Evolutionary conservation across 1,140 invertebrate species (phyloP).

Genomic region (Drosophila murphyi): DNA sequence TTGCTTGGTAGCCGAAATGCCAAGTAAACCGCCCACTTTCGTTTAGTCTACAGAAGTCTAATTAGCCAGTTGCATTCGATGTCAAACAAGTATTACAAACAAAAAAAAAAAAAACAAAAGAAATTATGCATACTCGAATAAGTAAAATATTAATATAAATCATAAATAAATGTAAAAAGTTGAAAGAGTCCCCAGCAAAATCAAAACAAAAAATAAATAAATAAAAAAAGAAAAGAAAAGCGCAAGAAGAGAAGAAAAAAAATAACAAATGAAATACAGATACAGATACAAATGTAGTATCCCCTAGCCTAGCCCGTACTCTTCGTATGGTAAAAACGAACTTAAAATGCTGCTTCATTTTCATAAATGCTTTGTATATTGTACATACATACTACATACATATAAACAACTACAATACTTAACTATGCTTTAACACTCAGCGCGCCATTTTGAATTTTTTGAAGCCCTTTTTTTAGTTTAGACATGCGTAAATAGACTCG

Average conservation of each 20-base stretch:
- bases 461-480: constrained; percentile 12
- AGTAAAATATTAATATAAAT: constrained; percentile 57
- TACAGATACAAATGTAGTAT: constrained; percentile 20
- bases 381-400: constrained; percentile 26
- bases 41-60: constrained; percentile 39
- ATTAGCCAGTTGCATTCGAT: constrained; percentile 56
- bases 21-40: constrained; percentile 13
- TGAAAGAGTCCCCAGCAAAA: constrained; percentile 30
- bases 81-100: constrained; percentile 66
- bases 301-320: constrained; percentile 25
- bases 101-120: constrained; percentile 22
- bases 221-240: background rate
- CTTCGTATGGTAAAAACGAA: constrained; percentile 23
- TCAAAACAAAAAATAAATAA: constrained; percentile 6
- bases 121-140: constrained; percentile 61
- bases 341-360: constrained; percentile 56
- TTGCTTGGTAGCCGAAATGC: background rate
- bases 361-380: constrained; percentile 69
- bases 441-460: constrained; percentile 35
- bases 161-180: constrained; percentile 74
- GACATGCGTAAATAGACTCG: constrained; percentile 13
- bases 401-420: constrained; percentile 40
- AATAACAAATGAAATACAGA: constrained; percentile 7
- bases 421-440: constrained; percentile 53
- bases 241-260: background rate